Evolutionary conservation across 2,888 invertebrate genomes (phyloP).

Genomic region (Drosophila basisetae): DNA sequence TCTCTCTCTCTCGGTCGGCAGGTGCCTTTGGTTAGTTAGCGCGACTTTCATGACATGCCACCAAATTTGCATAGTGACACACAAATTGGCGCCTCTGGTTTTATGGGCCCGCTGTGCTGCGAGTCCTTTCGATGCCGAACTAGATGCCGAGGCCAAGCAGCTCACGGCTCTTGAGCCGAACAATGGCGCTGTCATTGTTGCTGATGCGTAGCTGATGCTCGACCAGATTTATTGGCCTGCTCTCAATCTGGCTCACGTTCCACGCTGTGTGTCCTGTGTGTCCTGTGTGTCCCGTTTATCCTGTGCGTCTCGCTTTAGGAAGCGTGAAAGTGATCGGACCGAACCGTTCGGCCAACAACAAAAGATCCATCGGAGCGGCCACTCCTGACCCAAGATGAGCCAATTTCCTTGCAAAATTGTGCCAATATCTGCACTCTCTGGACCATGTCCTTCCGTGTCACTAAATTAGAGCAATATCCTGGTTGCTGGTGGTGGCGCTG

Average conservation of each 20-base stretch:
- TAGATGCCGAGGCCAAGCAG: neutral
- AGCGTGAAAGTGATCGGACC: slow-evolving; percentile 74
- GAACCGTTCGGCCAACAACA: slow-evolving; percentile 51
- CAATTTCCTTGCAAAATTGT: slow-evolving; percentile 67
- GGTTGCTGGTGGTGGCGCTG: slow-evolving; percentile 17
- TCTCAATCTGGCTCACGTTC: slow-evolving; percentile 67
- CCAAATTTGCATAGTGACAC: slow-evolving; percentile 43
- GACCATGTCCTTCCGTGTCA: slow-evolving; percentile 50
- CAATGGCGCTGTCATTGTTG: slow-evolving; percentile 65
- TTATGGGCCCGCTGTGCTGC: slow-evolving; percentile 43
- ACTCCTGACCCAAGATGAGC: slow-evolving; percentile 64
- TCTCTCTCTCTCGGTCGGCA: neutral
- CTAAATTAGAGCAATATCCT: slow-evolving; percentile 72
- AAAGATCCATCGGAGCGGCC: slow-evolving; percentile 54
- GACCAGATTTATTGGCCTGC: slow-evolving; percentile 73
- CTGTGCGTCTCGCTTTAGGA: slow-evolving; percentile 34
- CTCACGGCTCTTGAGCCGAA: slow-evolving; percentile 58
- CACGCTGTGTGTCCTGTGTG: slow-evolving; percentile 46
- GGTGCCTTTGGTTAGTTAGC: neutral
- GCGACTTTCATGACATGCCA: slow-evolving; percentile 27
- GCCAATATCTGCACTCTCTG: slow-evolving; percentile 49
- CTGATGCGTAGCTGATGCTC: slow-evolving; percentile 71
- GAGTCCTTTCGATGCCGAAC: slow-evolving; percentile 2
- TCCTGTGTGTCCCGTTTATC: slow-evolving; percentile 6
- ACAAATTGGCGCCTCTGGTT: slow-evolving; percentile 39